Conservation (phyloP, 2,113 vertebrate genomes). For the Macaca fascicularis region T2T-MFA8v1.1 NC_088386.1:80222501-80223000, state of each 20-base stretch:
- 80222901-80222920: not conserved
- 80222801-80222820: not conserved
- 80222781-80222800: not conserved
- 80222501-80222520: not conserved
- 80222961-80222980: not conserved
- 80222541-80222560: not conserved
- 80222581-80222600: not conserved
- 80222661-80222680: not conserved
- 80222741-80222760: not conserved
- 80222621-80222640: not conserved
- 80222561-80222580: not conserved
- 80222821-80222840: not conserved
- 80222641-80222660: not conserved
- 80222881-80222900: not conserved
- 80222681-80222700: not conserved
- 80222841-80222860: not conserved
- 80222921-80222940: not conserved
- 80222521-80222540: not conserved
- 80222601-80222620: not conserved
- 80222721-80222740: not conserved
- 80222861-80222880: not conserved
- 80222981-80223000: not conserved
- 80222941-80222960: not conserved
- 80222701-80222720: not conserved
- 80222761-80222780: not conserved